Evolutionary conservation across 2,888 invertebrate species (phyloP), one percentile per base, ranked within the genome.

Genomic region (Drosophila infuscata): DNA sequence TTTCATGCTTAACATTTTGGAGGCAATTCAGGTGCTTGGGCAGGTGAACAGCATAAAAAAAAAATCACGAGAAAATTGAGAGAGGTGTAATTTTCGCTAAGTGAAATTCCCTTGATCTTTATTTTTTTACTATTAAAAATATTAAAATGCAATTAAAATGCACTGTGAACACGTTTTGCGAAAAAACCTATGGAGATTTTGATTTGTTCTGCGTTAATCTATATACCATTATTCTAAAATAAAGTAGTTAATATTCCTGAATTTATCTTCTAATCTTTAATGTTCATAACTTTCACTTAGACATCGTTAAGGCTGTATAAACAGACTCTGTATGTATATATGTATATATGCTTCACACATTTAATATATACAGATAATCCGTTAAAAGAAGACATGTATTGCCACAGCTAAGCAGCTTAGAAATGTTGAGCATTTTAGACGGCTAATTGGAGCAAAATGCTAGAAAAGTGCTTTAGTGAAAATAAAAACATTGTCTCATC

Each of bases 11-110:
- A 29, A 61, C 46, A 52, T 32, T 38, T 65, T 56, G 48, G 36
- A 54, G 49, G 57, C 57, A 73, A 59, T 52, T 63, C 43, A 49
- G 29, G 60, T 56, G 74, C 58, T 33, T n/a, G 41, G 33, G 57
- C 51, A 61, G 71, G 62, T 74, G 46, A 56, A 54, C 11, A 54
- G 75, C 12, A 25, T n/a, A 61, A 54, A 41, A 41, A 54, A 25
- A 58, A 46, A 54, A 32, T 8, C 11, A 52, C 33, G 43, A 43
- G 30, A 41, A 41, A 68, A 54, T 46, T 51, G 43, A n/a, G n/a
- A 51, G 36, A 46, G 30, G 20, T 43, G 57, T 29, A 49, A 75
- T 61, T 57, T 57, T 12, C n/a, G 32, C 30, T 58, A 61, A 57
- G 35, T 57, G 41, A 53, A 77, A 60, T 56, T 54, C 29, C 5